Evolutionary conservation across 2,797 vertebrate species (phyloP).

Genomic region (Margarornis squamiger): DNA sequence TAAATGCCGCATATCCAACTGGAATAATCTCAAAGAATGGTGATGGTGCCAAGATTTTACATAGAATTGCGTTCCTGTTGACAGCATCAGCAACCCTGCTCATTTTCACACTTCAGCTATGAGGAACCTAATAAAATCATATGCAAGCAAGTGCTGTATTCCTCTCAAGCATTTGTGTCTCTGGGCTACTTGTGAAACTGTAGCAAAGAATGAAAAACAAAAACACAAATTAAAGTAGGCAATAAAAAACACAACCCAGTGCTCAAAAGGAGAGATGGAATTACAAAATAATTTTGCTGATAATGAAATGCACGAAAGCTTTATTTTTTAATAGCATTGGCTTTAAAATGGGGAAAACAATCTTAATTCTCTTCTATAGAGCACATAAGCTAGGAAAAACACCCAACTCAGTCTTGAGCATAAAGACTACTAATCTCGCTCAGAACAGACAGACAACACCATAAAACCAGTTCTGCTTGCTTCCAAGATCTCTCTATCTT

Average conservation of each 20-base stretch:
- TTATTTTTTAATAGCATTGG: background rate
- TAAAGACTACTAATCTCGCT: background rate
- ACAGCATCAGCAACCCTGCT: background rate
- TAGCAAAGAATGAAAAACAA: background rate
- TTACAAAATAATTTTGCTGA: background rate
- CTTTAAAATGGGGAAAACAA: background rate
- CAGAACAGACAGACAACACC: background rate
- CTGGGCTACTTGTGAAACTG: background rate
- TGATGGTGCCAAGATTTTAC: background rate
- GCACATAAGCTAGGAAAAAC: background rate
- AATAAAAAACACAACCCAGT: background rate
- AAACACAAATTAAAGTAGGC: background rate
- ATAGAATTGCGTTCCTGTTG: background rate
- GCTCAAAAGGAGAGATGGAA: background rate
- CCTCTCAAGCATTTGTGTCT: background rate
- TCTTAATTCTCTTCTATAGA: rapidly evolving
- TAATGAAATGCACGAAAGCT: background rate
- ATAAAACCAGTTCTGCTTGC: background rate
- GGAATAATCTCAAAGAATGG: background rate
- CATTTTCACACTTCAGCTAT: slow-evolving; percentile 13
- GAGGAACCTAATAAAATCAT: background rate
- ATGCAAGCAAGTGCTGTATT: background rate
- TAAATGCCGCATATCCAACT: background rate
- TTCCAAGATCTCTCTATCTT: background rate
- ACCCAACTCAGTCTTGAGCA: background rate